Conservation (phyloP, 2,113 vertebrate species). For the Oostethus manadensis region DNA sequence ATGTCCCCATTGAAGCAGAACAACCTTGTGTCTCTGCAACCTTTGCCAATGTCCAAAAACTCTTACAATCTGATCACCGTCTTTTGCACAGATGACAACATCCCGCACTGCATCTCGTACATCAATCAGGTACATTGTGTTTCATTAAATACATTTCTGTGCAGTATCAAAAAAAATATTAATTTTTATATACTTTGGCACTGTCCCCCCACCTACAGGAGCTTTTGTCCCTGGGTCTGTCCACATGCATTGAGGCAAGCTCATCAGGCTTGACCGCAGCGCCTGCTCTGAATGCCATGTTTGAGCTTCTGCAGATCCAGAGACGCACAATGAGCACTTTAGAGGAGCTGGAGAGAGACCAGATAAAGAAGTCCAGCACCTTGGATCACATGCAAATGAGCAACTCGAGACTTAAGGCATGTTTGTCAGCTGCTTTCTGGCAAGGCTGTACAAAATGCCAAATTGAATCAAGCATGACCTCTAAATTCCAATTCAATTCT, state of each 20-base stretch:
- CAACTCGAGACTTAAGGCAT: conserved; percentile 86
- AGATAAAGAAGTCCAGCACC: conserved; percentile 82
- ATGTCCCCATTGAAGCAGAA: conserved; percentile 77
- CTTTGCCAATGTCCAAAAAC: conserved; percentile 73
- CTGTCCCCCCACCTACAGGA: conserved; percentile 68
- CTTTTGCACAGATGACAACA: conserved; percentile 93
- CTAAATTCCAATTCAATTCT: too few relatives aligned
- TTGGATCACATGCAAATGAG: conserved; percentile 86
- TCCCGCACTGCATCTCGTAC: conserved; percentile 84
- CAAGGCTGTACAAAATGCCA: too few relatives aligned
- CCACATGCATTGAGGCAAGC: conserved; percentile 73
- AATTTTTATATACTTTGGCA: too few relatives aligned
- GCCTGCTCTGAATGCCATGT: conserved; percentile 82
- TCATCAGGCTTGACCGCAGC: conserved; percentile 70
- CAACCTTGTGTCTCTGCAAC: conserved; percentile 67
- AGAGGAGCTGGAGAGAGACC: conserved; percentile 84
- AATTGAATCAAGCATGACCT: too few relatives aligned
- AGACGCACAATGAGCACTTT: conserved; percentile 76
- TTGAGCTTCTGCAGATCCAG: conserved; percentile 85
- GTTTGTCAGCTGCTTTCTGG: not conserved
- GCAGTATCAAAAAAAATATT: too few relatives aligned
- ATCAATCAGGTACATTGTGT: conserved; percentile 76
- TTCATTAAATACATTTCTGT: not conserved
- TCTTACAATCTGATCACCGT: conserved; percentile 77
- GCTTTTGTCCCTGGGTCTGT: conserved; percentile 81